These are phyloP conservation scores for Lontra canadensis DNA, from an alignment of 2,113 vertebrate species.

Conservation along the genomic window DNA sequence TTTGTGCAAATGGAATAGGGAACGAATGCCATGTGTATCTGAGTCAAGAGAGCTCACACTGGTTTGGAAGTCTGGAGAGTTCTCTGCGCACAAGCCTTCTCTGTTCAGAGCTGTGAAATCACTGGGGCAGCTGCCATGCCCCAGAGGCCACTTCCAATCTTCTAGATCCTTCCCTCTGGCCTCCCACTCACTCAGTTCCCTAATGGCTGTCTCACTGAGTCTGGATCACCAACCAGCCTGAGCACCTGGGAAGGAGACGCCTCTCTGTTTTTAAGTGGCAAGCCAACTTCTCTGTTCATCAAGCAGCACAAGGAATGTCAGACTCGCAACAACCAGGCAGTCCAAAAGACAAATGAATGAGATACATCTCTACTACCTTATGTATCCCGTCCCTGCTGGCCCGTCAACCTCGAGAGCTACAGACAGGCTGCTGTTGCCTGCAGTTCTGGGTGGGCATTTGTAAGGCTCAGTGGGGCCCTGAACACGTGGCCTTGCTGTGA, in stretches of 20 bases:
- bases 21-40: background rate
- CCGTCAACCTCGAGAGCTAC: rapidly evolving
- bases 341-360: background rate
- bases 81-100: background rate
- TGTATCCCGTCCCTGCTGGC: rapidly evolving
- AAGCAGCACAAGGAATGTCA: background rate
- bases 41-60: background rate
- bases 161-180: background rate
- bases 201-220: background rate
- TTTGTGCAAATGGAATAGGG: background rate
- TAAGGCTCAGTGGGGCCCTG: background rate
- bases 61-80: background rate
- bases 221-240: background rate
- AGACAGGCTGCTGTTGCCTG: background rate
- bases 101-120: background rate
- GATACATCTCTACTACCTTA: background rate
- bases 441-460: background rate
- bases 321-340: background rate
- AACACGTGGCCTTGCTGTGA: rapidly evolving
- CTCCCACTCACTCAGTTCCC: background rate
- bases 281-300: background rate
- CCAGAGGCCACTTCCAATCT: background rate
- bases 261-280: background rate
- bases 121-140: rapidly evolving
- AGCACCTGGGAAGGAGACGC: background rate